These are phyloP conservation scores for Hypsopygia costalis DNA, from an alignment of 2,888 invertebrate species.

Conservation along the genomic window DNA sequence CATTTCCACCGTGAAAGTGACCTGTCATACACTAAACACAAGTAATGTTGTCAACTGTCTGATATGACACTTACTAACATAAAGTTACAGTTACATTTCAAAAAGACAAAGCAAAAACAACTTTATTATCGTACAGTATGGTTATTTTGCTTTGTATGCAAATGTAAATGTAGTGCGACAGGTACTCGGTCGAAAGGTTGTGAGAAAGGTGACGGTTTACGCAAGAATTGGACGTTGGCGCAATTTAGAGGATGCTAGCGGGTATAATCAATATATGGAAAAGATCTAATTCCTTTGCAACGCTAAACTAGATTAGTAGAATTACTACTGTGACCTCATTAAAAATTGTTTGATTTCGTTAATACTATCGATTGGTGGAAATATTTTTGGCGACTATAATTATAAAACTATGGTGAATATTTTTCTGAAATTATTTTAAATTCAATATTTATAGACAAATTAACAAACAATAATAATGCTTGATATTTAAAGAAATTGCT, in stretches of 20 bases:
- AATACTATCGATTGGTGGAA: no score
- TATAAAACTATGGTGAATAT: no score
- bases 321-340: no score
- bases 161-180: constrained; percentile 14
- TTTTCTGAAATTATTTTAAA: no score
- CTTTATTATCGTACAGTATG: constrained; percentile 8
- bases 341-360: no score
- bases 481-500: no score
- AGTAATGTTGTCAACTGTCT: constrained; percentile 3
- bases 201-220: constrained; percentile 54
- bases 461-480: no score
- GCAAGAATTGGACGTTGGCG: constrained; percentile 31
- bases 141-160: constrained; percentile 5
- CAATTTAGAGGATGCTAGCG: constrained; percentile 21
- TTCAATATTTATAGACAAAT: no score
- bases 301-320: no score
- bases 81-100: background rate
- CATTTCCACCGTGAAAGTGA: constrained; percentile 7
- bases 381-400: no score
- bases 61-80: background rate
- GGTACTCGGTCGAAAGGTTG: constrained; percentile 50
- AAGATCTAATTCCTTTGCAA: no score
- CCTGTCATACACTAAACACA: constrained; percentile 4
- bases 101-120: background rate
- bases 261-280: no score